Evolutionary conservation across 2,888 invertebrate genomes (phyloP), one percentile per base, ranked within the genome.

Genomic region (Drosophila mettleri): DNA sequence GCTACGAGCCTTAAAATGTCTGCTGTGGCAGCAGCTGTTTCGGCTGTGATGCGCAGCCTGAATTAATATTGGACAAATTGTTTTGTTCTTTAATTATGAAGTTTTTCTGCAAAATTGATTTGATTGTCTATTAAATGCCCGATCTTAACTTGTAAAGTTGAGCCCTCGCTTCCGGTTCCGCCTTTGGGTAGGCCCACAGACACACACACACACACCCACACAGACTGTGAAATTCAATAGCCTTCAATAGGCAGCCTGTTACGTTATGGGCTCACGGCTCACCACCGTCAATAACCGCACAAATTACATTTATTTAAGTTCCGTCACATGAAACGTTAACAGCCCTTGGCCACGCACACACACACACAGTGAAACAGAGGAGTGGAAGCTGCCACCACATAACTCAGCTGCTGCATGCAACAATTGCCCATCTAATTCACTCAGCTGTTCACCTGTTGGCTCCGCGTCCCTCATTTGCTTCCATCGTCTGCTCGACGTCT

Each of bases 221-320:
- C 27, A 27, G 2, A 10, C 12, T 31, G 34, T 18, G 58, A 55
- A 85, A 85, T 85, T 78, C 65, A 74, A 85, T 81, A 71, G 82
- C 63, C 63, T 66, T 62, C 67, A 61, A 59, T 39, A 45, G 80
- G 86, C 78, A 29, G 61, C 48, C 62, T 62, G 60, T 64, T 59
- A 52, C 38, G 46, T 67, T 73, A 74, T 55, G 46, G 61, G 41
- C 78, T 31, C 46, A 59, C 51, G 74, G 62, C 74, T 60, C 59
- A 68, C 74, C 78, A 45, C 65, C 58, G 76, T 69, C 88, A 82
- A 82, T 87, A 82, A 85, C 86, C 86, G 51, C 84, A 88, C 80
- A 82, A 82, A 88, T 88, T 82, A 88, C 86, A 82, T 88, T 82
- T 82, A 86, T 88, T 82, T 86, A 88, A 88, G 86, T 82, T 82